phyloP scores from a whole-genome alignment of 2,888 invertebrate genomes.

The Diachrysia chrysitis region DNA sequence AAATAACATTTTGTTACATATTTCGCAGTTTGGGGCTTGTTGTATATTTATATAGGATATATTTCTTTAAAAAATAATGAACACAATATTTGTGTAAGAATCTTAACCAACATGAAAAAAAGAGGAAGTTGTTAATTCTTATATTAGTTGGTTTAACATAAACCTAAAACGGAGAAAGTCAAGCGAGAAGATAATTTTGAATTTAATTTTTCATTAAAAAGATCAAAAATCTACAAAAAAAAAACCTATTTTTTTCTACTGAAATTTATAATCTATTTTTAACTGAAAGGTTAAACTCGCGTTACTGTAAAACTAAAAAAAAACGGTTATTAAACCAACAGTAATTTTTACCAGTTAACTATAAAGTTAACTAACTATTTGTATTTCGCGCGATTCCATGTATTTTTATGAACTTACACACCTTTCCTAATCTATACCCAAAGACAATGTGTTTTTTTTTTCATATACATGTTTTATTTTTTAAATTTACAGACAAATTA shows the following conservation, averaged over 20 bases:
- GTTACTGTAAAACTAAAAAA: conserved; percentile 1
- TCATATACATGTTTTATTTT: conserved; percentile 54
- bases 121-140: neutral
- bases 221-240: too few relatives aligned
- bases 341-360: neutral
- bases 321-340: neutral
- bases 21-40: too few relatives aligned
- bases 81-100: neutral
- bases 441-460: conserved; percentile 35
- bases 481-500: conserved; percentile 49
- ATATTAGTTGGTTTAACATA: neutral
- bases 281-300: neutral
- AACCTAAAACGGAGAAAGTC: neutral
- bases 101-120: neutral
- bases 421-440: neutral
- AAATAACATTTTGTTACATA: neutral
- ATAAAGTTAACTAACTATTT: neutral
- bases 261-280: neutral
- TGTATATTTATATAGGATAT: neutral
- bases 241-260: neutral
- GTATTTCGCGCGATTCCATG: neutral
- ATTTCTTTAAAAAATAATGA: neutral
- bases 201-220: neutral
- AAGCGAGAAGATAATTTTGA: neutral
- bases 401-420: conserved; percentile 3